phyloP scores from a whole-genome alignment of 2,888 invertebrate species.

The Noctuana brunneofusca region DNA sequence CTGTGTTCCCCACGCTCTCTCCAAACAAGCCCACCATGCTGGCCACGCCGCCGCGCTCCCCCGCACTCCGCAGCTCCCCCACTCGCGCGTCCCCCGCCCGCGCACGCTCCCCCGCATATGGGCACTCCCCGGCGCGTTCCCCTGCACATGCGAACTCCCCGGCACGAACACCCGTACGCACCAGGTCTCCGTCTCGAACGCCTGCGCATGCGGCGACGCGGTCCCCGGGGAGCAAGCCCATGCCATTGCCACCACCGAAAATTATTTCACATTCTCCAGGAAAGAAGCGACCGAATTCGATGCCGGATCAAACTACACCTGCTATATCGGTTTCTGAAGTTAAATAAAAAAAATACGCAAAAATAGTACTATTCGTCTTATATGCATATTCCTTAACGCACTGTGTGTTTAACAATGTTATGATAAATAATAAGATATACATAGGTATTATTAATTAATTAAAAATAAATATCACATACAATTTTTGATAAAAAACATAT shows the following conservation, averaged over 20 bases:
- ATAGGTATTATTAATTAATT: no score
- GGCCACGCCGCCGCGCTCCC: constrained; percentile 30
- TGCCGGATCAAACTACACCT: constrained; percentile 24
- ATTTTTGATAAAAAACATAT: no score
- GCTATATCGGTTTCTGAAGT: constrained; percentile 28
- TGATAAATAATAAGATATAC: background rate
- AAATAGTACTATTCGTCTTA: background rate
- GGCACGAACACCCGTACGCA: constrained; percentile 35
- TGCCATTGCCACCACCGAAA: constrained; percentile 18
- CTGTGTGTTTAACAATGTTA: background rate
- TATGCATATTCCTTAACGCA: background rate
- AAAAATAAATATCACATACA: no score
- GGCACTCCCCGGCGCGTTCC: constrained; percentile 18
- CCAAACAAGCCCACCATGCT: constrained; percentile 47
- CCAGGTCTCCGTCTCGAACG: constrained; percentile 11
- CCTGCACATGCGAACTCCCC: constrained; percentile 33
- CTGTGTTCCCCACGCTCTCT: constrained; percentile 39
- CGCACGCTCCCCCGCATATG: constrained; percentile 40
- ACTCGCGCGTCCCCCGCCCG: constrained; percentile 40
- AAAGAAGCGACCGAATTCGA: constrained; percentile 28
- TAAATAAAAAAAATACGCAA: background rate
- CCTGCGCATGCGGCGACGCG: constrained; percentile 29
- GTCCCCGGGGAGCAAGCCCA: constrained; percentile 20
- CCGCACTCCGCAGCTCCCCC: background rate
- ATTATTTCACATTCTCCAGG: constrained; percentile 27